These are phyloP conservation scores for Orientallactaga sibirica DNA, from an alignment of 2,797 vertebrate genomes.

Conservation along the genomic window DNA sequence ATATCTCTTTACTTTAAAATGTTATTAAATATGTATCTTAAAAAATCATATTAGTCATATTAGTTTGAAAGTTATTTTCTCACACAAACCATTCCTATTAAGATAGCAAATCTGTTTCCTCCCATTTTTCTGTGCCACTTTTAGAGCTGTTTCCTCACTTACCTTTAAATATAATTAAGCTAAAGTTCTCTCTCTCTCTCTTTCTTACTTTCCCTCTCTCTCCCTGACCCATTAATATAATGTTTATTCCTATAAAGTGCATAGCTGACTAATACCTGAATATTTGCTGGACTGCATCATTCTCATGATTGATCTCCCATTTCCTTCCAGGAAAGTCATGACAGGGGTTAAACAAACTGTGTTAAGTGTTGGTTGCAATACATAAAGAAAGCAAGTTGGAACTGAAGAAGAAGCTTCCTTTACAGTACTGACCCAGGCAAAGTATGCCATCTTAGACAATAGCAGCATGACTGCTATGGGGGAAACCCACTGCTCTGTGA, in stretches of 20 bases:
- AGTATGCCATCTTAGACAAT: too few species aligned
- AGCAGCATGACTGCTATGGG: too few species aligned
- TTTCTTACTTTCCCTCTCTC: not conserved
- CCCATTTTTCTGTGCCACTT: not conserved
- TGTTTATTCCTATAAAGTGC: not conserved
- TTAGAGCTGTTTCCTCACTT: conserved; percentile 28
- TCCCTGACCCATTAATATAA: conserved; percentile 12
- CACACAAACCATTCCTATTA: conserved; percentile 29
- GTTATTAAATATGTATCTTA: not conserved
- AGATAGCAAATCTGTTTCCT: conserved; percentile 27
- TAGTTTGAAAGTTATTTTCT: conserved; percentile 23
- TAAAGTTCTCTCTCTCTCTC: not conserved
- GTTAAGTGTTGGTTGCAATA: too few species aligned
- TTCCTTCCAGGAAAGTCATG: not conserved
- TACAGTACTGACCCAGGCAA: too few species aligned
- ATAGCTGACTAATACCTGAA: not conserved
- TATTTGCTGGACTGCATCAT: not conserved
- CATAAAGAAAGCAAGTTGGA: too few species aligned
- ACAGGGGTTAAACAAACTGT: too few species aligned
- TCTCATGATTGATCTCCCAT: not conserved
- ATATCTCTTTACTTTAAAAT: conserved; percentile 17
- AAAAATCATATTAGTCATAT: not conserved
- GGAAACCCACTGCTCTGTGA: too few species aligned
- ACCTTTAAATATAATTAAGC: not conserved
- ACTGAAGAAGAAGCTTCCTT: too few species aligned